phyloP scores from a whole-genome alignment of 2,113 vertebrate genomes.

The Egretta garzetta region DNA sequence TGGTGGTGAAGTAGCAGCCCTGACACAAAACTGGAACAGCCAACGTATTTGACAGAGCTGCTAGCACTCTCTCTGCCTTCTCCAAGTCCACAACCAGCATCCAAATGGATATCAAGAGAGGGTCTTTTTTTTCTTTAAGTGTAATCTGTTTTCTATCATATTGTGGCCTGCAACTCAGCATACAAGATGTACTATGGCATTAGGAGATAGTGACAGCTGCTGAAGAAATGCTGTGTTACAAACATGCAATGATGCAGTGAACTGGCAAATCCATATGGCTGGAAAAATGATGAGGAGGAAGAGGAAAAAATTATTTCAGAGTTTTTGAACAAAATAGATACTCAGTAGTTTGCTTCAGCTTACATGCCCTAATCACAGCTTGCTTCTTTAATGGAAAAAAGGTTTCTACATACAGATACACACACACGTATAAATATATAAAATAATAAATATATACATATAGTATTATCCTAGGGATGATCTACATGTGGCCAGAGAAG shows the following conservation, averaged over 20 bases:
- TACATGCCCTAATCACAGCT: neutral
- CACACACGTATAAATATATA: neutral
- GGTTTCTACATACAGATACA: neutral
- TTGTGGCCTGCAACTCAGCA: constrained; percentile 56
- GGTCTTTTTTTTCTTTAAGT: neutral
- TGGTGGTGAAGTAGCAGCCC: neutral
- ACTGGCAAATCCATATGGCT: constrained; percentile 75
- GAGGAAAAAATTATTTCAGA: neutral
- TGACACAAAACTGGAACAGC: constrained; percentile 26
- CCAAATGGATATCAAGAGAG: constrained; percentile 10
- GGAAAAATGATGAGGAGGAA: neutral
- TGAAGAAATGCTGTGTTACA: constrained; percentile 65
- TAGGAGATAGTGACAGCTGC: constrained; percentile 74
- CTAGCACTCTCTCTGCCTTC: neutral
- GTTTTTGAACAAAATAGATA: constrained; percentile 2
- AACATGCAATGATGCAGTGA: constrained; percentile 75
- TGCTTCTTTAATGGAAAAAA: neutral
- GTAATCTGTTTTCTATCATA: constrained; percentile 50
- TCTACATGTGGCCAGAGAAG: neutral
- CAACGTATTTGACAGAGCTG: neutral
- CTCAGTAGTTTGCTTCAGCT: neutral
- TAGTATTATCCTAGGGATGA: neutral
- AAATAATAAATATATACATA: neutral
- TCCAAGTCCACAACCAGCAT: neutral
- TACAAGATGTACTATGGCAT: constrained; percentile 47